Evolutionary conservation across 2,797 vertebrate genomes (phyloP).

Genomic region (Mormyrops boulengeri): DNA sequence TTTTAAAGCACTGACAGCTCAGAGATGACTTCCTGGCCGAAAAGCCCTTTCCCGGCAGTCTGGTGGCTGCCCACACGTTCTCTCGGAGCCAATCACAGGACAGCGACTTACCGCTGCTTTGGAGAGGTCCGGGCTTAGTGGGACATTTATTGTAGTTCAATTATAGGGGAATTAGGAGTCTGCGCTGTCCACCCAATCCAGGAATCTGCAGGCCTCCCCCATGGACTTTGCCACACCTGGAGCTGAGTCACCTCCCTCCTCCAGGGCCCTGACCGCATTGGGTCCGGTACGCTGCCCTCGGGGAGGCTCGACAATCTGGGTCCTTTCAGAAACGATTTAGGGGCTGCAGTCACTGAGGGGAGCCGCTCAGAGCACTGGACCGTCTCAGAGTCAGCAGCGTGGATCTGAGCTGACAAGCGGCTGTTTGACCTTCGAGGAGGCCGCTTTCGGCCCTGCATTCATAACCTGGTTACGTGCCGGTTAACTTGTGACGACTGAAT

Average conservation of each 20-base stretch:
- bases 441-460: neutral
- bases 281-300: neutral
- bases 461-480: neutral
- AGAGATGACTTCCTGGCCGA: neutral
- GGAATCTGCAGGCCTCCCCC: neutral
- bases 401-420: neutral
- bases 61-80: neutral
- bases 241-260: conserved; percentile 1
- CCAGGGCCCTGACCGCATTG: neutral
- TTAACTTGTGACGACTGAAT: neutral
- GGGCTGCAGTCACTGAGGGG: neutral
- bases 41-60: neutral
- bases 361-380: neutral
- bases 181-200: neutral
- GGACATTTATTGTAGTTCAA: conserved; percentile 48
- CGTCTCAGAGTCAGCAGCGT: neutral
- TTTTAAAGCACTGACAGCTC: neutral
- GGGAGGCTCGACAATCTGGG: neutral
- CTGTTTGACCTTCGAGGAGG: neutral
- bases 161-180: conserved; percentile 34
- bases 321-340: neutral
- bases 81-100: neutral
- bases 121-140: conserved; percentile 15
- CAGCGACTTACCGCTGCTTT: neutral
- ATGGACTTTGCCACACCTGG: neutral